Percentiles rank a stretch among this genome's conserved stretches.
Conservation (phyloP, 2,888 invertebrate genomes). For the Harpalus rubripes region DNA sequence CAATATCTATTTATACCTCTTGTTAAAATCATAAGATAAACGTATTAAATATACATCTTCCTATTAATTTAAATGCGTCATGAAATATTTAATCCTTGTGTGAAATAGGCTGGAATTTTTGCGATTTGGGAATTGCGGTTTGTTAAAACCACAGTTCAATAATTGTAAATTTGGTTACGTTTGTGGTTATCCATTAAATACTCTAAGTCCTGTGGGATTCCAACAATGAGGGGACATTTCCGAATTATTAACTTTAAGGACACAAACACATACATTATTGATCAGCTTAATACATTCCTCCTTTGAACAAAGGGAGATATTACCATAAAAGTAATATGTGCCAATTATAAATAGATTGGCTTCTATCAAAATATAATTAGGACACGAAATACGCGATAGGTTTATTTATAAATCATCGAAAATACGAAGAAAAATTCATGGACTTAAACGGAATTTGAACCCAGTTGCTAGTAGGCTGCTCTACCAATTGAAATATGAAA, state of each 20-base stretch:
- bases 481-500: no score
- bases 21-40: neutral
- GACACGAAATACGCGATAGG: neutral
- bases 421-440: no score
- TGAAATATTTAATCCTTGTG: constrained; percentile 2
- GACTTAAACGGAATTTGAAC: no score
- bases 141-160: constrained; percentile 21
- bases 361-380: neutral
- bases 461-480: no score
- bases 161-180: constrained; percentile 34
- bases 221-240: neutral
- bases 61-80: neutral
- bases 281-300: neutral
- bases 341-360: no score
- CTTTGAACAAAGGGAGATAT: neutral
- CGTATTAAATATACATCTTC: neutral
- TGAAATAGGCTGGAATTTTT: neutral
- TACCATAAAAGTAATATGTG: no score
- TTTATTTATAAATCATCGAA: no score
- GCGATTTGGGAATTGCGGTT: constrained; percentile 22
- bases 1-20: neutral
- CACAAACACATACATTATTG: constrained; percentile 9
- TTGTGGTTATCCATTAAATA: constrained; percentile 47
- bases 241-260: constrained; percentile 32
- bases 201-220: neutral